Evolutionary conservation across 2,797 vertebrate genomes (phyloP).

Genomic region (Melopsittacus undulatus): DNA sequence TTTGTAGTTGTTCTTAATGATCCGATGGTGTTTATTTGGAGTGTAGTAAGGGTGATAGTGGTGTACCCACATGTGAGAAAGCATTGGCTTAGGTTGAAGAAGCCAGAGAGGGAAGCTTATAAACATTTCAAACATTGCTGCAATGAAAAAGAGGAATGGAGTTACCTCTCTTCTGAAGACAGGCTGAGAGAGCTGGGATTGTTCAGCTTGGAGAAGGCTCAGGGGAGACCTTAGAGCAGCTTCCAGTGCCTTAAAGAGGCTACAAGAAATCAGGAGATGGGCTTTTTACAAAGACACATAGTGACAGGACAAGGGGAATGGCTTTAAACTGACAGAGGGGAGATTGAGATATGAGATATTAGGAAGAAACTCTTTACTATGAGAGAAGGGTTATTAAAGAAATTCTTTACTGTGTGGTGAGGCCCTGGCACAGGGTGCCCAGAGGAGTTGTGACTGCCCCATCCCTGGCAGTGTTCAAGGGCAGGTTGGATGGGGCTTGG

Average conservation of each 20-base stretch:
- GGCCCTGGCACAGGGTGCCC: no score
- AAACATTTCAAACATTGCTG: neutral
- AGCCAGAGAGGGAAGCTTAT: neutral
- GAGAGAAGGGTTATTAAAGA: no score
- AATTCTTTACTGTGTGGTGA: no score
- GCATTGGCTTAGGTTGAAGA: neutral
- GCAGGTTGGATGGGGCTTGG: neutral
- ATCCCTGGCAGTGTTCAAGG: neutral
- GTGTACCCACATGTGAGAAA: neutral
- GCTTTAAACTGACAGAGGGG: neutral
- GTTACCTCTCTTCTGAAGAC: neutral
- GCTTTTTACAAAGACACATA: neutral
- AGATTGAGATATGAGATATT: neutral
- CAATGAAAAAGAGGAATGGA: neutral
- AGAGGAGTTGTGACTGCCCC: neutral
- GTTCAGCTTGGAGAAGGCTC: neutral
- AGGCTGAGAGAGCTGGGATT: neutral
- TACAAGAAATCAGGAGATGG: neutral
- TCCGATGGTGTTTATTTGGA: neutral
- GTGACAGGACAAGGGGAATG: neutral
- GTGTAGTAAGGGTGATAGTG: neutral
- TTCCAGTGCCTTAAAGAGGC: neutral
- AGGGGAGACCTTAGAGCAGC: neutral
- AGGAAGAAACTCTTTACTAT: neutral
- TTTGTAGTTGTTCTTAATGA: neutral